Evolutionary conservation across 2,797 vertebrate genomes (phyloP), one percentile per base, ranked within the genome.

Genomic region (Neosilurus mollespiculum): DNA sequence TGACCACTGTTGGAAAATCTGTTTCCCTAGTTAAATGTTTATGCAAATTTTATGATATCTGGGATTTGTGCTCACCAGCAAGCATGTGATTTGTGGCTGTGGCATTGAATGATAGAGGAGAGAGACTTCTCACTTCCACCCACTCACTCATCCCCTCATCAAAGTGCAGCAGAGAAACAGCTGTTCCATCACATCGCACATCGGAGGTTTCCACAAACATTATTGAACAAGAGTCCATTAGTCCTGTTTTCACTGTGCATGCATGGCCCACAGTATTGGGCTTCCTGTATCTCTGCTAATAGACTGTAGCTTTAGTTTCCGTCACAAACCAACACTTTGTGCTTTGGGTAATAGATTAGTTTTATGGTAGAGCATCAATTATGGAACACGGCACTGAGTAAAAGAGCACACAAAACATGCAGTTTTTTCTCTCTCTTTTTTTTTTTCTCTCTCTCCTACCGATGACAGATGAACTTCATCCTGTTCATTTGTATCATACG

Each of bases 401-500:
- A 49, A 69, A 49, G 18, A 26, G 67, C 49, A n/a, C 51, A 80
- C 61, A 20, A 62, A 75, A 76, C 11, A 62, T 9, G 12, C 37
- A 79, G n/a, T 81, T 83, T 78, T 80, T 51, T 71, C 49, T 53
- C 78, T 22, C 37, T 83, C 77, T 62, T 78, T 14, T 5, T 59
- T 20, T 16, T 20, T 59, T 26, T 79, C n/a, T 43, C 43, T 43
- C 4, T 43, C 43, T 43, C 43, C 8, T 8, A 43, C 43, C 0
- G 51, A 77, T 70, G 43, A 86, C 91, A 99, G 98, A 95, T 97
- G 86, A 99, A 99, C 92, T 98, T 97, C 83, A 92, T 97, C 84
- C 94, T 99, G 37, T 99, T 99, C 89, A 95, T 98, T 86, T 95
- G 96, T 90, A 99, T 99, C 89, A 97, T 99, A 88, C 94, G 96